These are phyloP conservation scores for Synanthedon myopaeformis DNA, from an alignment of 2,888 invertebrate genomes.

Conservation along the genomic window DNA sequence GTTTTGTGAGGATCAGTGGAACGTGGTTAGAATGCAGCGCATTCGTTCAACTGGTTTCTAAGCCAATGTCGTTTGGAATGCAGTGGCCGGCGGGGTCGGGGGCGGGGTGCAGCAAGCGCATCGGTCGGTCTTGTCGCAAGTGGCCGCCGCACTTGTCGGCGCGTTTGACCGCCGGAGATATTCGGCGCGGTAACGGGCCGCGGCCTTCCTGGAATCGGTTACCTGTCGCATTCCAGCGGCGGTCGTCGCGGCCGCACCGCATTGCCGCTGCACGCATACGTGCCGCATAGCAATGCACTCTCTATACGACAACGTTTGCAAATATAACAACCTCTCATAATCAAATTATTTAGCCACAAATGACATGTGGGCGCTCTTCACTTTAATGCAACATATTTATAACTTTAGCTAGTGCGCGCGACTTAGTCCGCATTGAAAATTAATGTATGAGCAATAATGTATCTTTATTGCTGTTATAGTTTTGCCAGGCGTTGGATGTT, in stretches of 20 bases:
- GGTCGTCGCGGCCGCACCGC: conserved; percentile 23
- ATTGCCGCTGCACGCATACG: conserved; percentile 11
- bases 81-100: conserved; percentile 20
- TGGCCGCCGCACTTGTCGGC: conserved; percentile 64
- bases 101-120: conserved; percentile 26
- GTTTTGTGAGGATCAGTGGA: not conserved
- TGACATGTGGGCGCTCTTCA: too few species aligned
- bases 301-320: not conserved
- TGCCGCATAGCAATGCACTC: conserved; percentile 16
- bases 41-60: conserved; percentile 62
- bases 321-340: conserved; percentile 5
- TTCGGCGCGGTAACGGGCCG: conserved; percentile 70
- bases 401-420: too few species aligned
- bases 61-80: conserved; percentile 64
- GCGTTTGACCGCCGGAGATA: conserved; percentile 67
- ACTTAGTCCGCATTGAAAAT: too few species aligned
- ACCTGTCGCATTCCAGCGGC: conserved; percentile 67
- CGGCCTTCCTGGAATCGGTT: conserved; percentile 70
- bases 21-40: conserved; percentile 38
- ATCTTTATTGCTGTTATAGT: too few species aligned
- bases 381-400: too few species aligned
- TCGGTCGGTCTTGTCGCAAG: conserved; percentile 65
- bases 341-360: too few species aligned
- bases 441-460: too few species aligned
- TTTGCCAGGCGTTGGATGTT: too few species aligned